phyloP scores from a whole-genome alignment of 2,113 vertebrate genomes.

The Nematolebias whitei region DNA sequence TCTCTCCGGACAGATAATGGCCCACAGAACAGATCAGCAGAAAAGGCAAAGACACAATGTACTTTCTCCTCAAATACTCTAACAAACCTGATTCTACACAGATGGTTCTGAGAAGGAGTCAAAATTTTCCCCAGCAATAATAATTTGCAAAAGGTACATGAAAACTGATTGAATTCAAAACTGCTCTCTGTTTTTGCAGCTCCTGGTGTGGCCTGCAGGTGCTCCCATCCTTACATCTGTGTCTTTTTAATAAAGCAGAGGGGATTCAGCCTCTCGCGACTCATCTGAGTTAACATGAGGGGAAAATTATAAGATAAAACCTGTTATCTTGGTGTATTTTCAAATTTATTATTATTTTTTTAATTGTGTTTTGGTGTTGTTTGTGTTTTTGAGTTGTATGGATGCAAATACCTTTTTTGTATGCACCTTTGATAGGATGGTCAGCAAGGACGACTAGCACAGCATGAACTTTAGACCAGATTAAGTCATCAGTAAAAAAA shows the following conservation, averaged over 20 bases:
- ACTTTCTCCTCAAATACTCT: slow-evolving; percentile 26
- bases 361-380: too few species aligned
- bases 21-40: slow-evolving; percentile 41
- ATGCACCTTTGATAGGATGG: too few species aligned
- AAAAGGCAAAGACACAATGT: slow-evolving; percentile 40
- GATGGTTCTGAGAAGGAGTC: slow-evolving; percentile 14
- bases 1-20: slow-evolving; percentile 64
- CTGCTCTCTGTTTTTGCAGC: slow-evolving; percentile 7
- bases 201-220: not conserved
- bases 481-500: too few species aligned
- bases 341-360: not conserved
- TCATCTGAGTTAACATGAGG: not conserved
- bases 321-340: not conserved
- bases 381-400: too few species aligned
- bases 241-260: not conserved
- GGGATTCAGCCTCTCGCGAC: not conserved
- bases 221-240: slow-evolving; percentile 1
- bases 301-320: not conserved
- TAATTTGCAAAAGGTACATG: slow-evolving; percentile 30
- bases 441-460: too few species aligned
- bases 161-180: slow-evolving; percentile 25
- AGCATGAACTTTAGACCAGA: too few species aligned
- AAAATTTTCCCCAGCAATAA: slow-evolving; percentile 12
- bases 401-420: too few species aligned
- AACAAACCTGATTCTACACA: slow-evolving; percentile 3